Evolutionary conservation across 2,113 vertebrate genomes (phyloP).

Genomic region (Megaceryle torquata): DNA sequence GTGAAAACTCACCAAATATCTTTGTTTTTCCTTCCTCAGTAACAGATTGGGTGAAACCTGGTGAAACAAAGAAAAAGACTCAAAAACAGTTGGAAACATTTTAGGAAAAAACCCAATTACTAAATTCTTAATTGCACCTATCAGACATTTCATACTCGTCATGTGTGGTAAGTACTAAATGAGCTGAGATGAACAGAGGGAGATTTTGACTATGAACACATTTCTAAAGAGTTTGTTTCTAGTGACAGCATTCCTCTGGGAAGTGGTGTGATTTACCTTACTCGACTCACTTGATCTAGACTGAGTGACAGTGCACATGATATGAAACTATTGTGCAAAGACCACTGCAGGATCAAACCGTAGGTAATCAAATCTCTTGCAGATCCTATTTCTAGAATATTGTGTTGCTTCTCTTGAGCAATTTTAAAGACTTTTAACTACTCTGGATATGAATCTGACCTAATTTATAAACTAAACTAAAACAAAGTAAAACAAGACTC

Average conservation of each 20-base stretch:
- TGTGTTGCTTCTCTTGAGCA: neutral
- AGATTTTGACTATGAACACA: neutral
- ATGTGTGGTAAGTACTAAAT: neutral
- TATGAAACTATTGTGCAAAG: neutral
- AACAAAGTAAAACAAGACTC: neutral
- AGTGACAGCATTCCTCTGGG: neutral
- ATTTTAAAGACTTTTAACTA: neutral
- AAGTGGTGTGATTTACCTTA: neutral
- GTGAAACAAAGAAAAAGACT: neutral
- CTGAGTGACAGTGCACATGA: neutral
- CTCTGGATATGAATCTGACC: neutral
- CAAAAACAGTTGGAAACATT: neutral
- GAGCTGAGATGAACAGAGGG: neutral
- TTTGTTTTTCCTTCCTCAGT: neutral
- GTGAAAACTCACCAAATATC: neutral
- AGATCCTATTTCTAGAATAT: neutral
- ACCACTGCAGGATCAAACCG: neutral
- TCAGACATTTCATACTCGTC: fast-evolving
- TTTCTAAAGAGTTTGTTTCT: neutral
- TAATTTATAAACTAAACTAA: neutral
- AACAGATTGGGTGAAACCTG: neutral
- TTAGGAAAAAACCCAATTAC: neutral
- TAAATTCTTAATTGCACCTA: neutral
- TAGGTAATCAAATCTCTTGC: neutral
- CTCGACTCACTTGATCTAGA: neutral